Evolutionary conservation across 2,797 vertebrate species (phyloP).

Genomic region (Otus scops): DNA sequence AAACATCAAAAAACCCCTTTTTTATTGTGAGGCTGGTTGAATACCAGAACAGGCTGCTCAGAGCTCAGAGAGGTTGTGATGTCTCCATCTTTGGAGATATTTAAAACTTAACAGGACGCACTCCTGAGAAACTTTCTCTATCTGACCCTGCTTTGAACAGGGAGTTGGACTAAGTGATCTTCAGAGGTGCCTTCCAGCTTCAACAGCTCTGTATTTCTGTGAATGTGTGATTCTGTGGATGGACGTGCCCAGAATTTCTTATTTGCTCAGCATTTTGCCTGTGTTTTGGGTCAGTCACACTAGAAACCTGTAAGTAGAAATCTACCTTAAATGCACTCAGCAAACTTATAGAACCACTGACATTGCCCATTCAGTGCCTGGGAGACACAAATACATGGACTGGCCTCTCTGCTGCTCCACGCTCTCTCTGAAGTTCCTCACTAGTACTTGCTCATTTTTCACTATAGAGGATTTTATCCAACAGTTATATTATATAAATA

Average conservation of each 20-base stretch:
- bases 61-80: neutral
- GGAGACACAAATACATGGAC: fast-evolving
- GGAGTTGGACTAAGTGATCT: neutral
- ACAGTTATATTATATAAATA: neutral
- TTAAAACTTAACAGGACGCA: neutral
- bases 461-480: neutral
- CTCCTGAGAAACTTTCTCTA: neutral
- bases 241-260: neutral
- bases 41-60: neutral
- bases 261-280: neutral
- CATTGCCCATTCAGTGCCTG: neutral
- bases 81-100: neutral
- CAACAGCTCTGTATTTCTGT: neutral
- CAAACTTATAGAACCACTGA: neutral
- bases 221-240: neutral
- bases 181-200: neutral
- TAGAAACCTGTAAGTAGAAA: neutral
- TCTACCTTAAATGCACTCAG: neutral
- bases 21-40: neutral
- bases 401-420: neutral
- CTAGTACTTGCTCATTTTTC: neutral
- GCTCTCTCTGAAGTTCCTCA: neutral
- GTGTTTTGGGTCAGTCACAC: neutral
- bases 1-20: neutral
- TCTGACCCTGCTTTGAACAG: neutral